phyloP scores from a whole-genome alignment of 64 coral and sea anemone genomes.

The Montipora cactus region DNA sequence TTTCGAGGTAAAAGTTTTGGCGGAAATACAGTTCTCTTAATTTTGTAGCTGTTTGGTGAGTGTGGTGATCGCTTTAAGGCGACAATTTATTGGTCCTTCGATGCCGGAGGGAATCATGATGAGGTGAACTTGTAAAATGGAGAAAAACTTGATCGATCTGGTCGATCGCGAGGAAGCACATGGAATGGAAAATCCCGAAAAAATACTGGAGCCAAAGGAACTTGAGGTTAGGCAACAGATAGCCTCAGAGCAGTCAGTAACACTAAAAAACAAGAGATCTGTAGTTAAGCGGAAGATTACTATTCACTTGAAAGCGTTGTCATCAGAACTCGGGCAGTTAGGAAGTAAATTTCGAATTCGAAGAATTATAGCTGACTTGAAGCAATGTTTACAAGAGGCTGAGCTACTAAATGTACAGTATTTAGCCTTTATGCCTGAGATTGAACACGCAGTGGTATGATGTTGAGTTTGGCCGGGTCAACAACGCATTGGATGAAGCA shows the following conservation, averaged over 20 bases:
- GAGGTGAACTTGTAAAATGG: not conserved
- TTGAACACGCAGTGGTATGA: slow-evolving; percentile 11
- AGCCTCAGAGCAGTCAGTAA: too few relatives aligned
- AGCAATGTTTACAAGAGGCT: not conserved
- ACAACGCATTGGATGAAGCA: slow-evolving; percentile 29
- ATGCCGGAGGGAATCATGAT: too few relatives aligned
- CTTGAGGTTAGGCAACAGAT: too few relatives aligned
- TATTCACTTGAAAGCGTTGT: not conserved
- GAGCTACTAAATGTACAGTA: slow-evolving; percentile 5
- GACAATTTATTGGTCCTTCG: too few relatives aligned
- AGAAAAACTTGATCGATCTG: not conserved
- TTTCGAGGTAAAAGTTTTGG: too few relatives aligned
- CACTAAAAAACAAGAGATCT: not conserved
- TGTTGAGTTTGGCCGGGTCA: slow-evolving; percentile 22
- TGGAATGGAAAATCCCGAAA: too few relatives aligned
- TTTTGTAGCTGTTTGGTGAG: too few relatives aligned
- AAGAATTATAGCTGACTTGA: not conserved
- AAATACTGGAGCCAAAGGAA: too few relatives aligned
- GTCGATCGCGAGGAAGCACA: not conserved
- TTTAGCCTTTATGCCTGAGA: not conserved
- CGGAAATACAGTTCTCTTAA: too few relatives aligned
- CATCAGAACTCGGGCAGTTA: not conserved
- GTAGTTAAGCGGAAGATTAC: too few relatives aligned
- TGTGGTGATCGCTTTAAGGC: too few relatives aligned
- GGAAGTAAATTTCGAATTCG: not conserved